These are phyloP conservation scores for Thumatha senex DNA, from an alignment of 2,888 invertebrate species.

Conservation along the genomic window DNA sequence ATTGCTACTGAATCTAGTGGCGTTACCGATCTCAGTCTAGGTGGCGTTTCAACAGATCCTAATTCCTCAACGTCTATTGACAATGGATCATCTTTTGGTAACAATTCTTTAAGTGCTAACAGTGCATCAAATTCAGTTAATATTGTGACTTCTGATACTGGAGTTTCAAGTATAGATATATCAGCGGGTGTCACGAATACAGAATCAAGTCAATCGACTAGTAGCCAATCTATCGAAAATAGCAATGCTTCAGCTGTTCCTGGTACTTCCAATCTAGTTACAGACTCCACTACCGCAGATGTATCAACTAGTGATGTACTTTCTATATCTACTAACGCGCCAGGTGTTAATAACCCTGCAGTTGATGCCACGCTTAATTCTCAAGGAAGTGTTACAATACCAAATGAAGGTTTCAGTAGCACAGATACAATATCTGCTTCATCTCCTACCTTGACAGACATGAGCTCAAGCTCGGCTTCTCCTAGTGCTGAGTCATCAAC, in stretches of 20 bases:
- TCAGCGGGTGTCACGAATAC: not conserved
- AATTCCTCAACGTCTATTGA: not conserved
- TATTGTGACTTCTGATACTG: not conserved
- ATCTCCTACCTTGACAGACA: not conserved
- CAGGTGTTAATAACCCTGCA: not conserved
- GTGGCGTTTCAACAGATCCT: not conserved
- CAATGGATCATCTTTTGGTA: not conserved
- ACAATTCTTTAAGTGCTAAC: not conserved
- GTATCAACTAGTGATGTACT: not conserved
- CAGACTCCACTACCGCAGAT: not conserved
- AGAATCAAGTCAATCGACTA: not conserved
- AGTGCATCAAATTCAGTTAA: not conserved
- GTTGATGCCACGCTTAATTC: not conserved
- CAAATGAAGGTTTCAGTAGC: not conserved
- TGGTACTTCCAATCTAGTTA: not conserved
- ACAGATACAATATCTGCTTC: not conserved
- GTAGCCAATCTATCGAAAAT: not conserved
- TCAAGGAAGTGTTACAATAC: not conserved
- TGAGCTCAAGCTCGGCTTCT: slow-evolving; percentile 2
- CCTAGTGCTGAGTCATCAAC: slow-evolving; percentile 8
- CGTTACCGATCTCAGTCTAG: not conserved
- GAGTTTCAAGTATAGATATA: not conserved
- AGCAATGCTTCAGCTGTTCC: not conserved
- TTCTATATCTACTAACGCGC: not conserved
- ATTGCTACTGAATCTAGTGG: not conserved